phyloP scores from a whole-genome alignment of 2,113 vertebrate species.

The Xiphias gladius region DNA sequence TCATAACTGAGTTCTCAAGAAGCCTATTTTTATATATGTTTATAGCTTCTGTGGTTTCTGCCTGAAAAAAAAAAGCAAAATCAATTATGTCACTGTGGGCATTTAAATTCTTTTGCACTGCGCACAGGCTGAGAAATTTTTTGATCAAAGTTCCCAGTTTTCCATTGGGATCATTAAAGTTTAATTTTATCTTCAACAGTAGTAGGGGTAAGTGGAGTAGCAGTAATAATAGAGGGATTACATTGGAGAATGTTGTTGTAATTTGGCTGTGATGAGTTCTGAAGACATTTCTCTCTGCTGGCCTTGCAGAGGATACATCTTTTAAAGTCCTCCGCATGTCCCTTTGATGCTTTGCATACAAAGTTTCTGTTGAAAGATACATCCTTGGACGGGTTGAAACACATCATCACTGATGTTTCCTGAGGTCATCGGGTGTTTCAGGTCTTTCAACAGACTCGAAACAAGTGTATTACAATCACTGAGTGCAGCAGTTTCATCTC shows the following conservation, averaged over 20 bases:
- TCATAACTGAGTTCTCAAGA: slow-evolving; percentile 2
- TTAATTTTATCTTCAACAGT: slow-evolving; percentile 5
- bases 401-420: no score
- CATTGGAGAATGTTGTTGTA: background rate
- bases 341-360: background rate
- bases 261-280: slow-evolving; percentile 6
- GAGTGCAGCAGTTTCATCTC: background rate
- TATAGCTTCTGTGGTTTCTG: background rate
- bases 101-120: background rate
- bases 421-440: no score
- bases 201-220: background rate
- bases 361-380: background rate
- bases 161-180: slow-evolving; percentile 3
- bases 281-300: background rate
- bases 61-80: background rate
- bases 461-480: background rate
- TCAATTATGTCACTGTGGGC: background rate
- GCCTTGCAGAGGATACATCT: background rate
- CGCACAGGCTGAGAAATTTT: background rate
- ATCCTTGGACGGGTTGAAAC: no score
- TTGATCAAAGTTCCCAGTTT: background rate
- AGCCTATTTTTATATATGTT: background rate
- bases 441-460: no score
- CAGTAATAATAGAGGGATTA: background rate
- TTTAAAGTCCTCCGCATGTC: background rate